These are phyloP conservation scores for Andrena flavipes DNA, from an alignment of 2,888 invertebrate genomes.

Conservation along the genomic window DNA sequence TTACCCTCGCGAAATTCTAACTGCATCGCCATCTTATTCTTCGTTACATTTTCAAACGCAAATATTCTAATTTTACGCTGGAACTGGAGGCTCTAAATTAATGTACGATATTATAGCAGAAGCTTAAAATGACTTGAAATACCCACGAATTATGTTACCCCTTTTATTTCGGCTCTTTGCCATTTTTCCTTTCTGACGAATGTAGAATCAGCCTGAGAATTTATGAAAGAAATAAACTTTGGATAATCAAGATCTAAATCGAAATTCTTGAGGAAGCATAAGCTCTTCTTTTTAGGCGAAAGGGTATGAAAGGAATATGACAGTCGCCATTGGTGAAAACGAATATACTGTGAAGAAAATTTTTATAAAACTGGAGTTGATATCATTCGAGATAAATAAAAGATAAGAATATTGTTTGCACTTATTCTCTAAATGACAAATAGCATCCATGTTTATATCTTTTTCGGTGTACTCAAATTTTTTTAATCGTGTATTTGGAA, in stretches of 20 bases:
- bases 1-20: not conserved
- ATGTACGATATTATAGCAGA: not conserved
- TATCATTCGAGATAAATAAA: no score
- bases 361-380: no score
- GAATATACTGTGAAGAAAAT: no score
- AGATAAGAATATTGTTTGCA: not conserved
- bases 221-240: no score
- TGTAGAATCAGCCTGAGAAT: no score
- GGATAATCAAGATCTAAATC: no score
- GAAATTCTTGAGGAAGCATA: no score
- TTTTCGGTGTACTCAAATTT: not conserved
- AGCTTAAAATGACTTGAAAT: not conserved
- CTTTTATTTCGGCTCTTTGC: not conserved
- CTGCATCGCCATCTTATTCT: not conserved
- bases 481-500: not conserved
- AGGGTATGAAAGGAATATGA: no score
- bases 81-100: not conserved
- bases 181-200: no score
- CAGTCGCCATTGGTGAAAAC: no score
- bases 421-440: not conserved
- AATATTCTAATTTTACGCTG: not conserved
- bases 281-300: no score
- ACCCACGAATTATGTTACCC: not conserved
- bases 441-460: not conserved
- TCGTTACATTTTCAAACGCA: slow-evolving; percentile 7